phyloP scores from a whole-genome alignment of 2,113 vertebrate genomes.

The Hippocampus comes region DNA sequence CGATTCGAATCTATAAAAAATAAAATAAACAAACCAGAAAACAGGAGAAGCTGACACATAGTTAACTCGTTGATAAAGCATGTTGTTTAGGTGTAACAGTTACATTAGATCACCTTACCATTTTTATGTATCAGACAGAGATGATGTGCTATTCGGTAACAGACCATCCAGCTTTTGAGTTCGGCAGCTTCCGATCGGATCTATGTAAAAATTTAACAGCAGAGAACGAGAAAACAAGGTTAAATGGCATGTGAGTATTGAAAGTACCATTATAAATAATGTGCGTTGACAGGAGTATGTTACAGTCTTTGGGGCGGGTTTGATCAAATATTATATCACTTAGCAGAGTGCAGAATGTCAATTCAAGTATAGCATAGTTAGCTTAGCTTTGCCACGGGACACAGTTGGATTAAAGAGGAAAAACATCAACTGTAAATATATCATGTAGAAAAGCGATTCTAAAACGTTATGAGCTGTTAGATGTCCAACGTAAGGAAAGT shows the following conservation, averaged over 20 bases:
- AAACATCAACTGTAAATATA: background rate
- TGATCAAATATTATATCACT: background rate
- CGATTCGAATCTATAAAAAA: slow-evolving; percentile 86
- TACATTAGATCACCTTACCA: slow-evolving; percentile 46
- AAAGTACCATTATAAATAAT: background rate
- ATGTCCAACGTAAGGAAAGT: background rate
- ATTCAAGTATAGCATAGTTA: slow-evolving; percentile 22
- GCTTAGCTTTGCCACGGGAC: slow-evolving; percentile 8
- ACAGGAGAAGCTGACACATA: background rate
- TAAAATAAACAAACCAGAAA: background rate
- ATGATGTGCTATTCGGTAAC: slow-evolving; percentile 3
- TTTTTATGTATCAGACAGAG: slow-evolving; percentile 23
- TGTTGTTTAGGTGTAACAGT: background rate
- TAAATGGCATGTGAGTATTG: background rate
- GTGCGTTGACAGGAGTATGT: background rate
- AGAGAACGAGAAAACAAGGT: background rate
- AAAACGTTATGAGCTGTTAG: background rate
- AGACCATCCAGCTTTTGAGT: slow-evolving; percentile 11
- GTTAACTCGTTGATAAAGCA: background rate
- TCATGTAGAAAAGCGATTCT: background rate
- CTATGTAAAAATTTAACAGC: slow-evolving; percentile 9
- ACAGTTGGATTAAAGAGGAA: background rate
- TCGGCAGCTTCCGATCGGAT: slow-evolving; percentile 3
- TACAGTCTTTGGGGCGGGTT: background rate
- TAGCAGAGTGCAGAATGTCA: background rate